Evolutionary conservation across 2,888 invertebrate genomes (phyloP), one percentile per base, ranked within the genome.

Genomic region (Trissoscelio sp.): DNA sequence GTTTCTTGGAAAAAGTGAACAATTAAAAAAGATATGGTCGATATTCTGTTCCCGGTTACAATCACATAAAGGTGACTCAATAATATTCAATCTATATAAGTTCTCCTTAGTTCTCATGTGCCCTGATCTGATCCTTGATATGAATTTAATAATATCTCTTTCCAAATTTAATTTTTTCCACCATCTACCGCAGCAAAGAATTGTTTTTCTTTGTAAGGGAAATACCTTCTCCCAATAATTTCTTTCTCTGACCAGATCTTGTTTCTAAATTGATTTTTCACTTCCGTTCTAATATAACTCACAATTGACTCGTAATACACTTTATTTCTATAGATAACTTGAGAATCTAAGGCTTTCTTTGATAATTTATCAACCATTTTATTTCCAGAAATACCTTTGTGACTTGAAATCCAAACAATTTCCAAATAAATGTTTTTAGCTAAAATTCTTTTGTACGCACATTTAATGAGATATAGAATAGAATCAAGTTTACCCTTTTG

Each of bases 401-500:
- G 46, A 46, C 20, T 20, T 2, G 20, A 9, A 2, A 20, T 46
- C 46, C 18, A 46, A 20, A 46, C 11, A 6, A 46, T 12, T 42
- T 42, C 5, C 4, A 51, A 12, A 12, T 2, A n/a, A 24, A 24
- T 7, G 18, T 24, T 24, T 24, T 51, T 51, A 12, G n/a, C 12
- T 3, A 5, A 12, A n/a, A 51, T 24, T 24, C 51, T 51, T 12
- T 12, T 6, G 16, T 3, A 51, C 3, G 24, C 24, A n/a, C 51
- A 22, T 24, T 51, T 51, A n/a, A 51, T 51, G 6, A 51, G 24
- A n/a, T 51, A 51, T 51, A 44, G 1, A 16, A 39, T 53, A 3
- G 42, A 39, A 53, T 51, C 66, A 3, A 66, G 20, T n/a, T 66
- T 53, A 16, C 53, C 66, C 28, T 53, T 51, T 5, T 39, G 16